Evolutionary conservation across 2,797 vertebrate genomes (phyloP), one percentile per base, ranked within the genome.

Genomic region (Periophthalmus magnuspinnatus): DNA sequence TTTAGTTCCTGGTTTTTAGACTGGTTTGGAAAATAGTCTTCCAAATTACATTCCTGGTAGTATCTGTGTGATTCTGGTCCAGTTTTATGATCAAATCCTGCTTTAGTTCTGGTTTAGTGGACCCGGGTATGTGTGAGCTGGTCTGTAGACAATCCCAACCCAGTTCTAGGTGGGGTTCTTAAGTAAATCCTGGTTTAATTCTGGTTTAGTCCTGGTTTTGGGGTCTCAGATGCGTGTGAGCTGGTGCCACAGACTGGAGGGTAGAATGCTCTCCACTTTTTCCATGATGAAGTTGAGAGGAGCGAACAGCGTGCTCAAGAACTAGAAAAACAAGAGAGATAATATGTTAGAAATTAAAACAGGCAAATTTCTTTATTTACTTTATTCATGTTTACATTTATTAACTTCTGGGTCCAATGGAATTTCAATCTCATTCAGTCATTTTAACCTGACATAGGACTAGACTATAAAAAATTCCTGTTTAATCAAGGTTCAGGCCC

Each of bases 211-310:
- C 82, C 38, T 94, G 60, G 80, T 82, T 72, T 70, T 69, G 74
- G 66, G 66, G 21, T 78, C 72, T 91, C 92, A 99, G 93, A 99
- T 99, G 90, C 96, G 95, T 0, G 97, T 99, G 79, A 99, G 95
- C 84, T 99, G 97, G 88, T 99, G 97, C 97, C 97, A 99, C 84
- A 99, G 94, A 73, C 97, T 98, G 89, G 97, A 99, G 22, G 97
- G 97, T 77, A 99, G 93, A 91, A 99, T 96, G 86, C 96, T 98
- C 91, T 99, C 97, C 82, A 99, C 97, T 90, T 99, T 99, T 89
- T 99, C 97, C 97, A 99, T 98, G 88, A 99, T 96, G 91, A 99
- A 99, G 93, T 98, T 99, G 78, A 99, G 94, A 65, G 97, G 97
- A 68, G 97, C 97, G 67, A 99, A 99, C 82, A 99, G 92, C 69